A percentile compares a stretch with the other conserved stretches of the same genome.
phyloP scores from a whole-genome alignment of 2,113 vertebrate species.

The Lepisosteus osseus region DNA sequence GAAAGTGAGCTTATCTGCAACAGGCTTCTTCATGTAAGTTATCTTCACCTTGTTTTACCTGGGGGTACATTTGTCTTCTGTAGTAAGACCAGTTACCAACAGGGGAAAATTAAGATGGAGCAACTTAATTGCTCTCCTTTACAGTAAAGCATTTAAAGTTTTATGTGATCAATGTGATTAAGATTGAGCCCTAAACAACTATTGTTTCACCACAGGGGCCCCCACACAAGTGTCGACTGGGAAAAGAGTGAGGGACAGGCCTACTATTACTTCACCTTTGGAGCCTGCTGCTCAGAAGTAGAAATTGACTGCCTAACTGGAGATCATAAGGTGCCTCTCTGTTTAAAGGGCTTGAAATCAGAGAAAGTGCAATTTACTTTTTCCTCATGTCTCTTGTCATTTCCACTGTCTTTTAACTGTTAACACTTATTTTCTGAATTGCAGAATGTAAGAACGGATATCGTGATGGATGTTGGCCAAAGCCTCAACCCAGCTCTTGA shows the following conservation, averaged over 20 bases:
- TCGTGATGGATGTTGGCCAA: slow-evolving; percentile 64
- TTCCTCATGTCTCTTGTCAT: not conserved
- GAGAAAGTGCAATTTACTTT: not conserved
- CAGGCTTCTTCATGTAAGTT: slow-evolving; percentile 76
- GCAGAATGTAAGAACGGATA: slow-evolving; percentile 70
- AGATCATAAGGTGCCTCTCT: slow-evolving; percentile 64
- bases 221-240: slow-evolving; percentile 63
- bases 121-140: no score
- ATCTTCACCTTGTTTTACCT: not conserved
- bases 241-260: slow-evolving; percentile 65
- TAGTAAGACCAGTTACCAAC: no score
- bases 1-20: slow-evolving; percentile 72
- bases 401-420: not conserved
- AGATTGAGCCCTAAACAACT: not conserved
- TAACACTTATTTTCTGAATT: slow-evolving; percentile 24
- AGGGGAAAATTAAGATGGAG: no score
- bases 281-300: slow-evolving; percentile 75
- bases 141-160: no score
- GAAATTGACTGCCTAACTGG: slow-evolving; percentile 78
- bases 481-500: slow-evolving; percentile 72
- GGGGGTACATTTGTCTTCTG: no score
- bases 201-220: slow-evolving; percentile 57
- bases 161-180: no score
- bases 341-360: not conserved
- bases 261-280: slow-evolving; percentile 67